Base-by-base conservation (phyloP, 2,797 vertebrate genomes). In the Darevskia nairensis region DNA sequence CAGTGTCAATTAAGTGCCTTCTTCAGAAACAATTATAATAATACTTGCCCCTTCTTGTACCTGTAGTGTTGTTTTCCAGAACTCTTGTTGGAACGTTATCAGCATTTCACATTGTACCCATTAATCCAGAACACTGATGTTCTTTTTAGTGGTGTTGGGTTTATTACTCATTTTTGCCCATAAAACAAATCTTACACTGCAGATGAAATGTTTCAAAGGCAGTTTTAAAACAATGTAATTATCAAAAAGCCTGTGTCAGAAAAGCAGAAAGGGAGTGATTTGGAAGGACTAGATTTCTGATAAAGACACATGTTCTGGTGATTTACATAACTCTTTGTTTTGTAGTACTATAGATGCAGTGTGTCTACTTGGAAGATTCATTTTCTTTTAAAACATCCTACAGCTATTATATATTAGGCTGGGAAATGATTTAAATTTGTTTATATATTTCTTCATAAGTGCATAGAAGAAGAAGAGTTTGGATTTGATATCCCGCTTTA, bases 151-250 rank as follows among this genome's bases (percentile, higher is more conserved):
- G 77, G 71, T 3, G 1, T 46, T 69, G n/a, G 23, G 39, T 55
- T 64, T 72, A 61, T 77, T 84, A 41, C 1, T 88, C 0, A 64
- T 9, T 29, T 23, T 85, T 85, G 35, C 77, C 87, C 3, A 59
- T 4, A 78, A 74, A 19, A 23, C 87, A 89, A 90, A 91, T 85
- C 6, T 0, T 0, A 29, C 25, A 83, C 61, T n/a, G 87, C 41
- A 80, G 84, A 35, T n/a, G 59, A 78, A 82, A 90, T n/a, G 13
- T 89, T 85, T 84, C 77, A 66, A 75, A 89, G 81, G 32, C 23
- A 84, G 2, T 76, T 61, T 61, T 17, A 59, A 90, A 94, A 90
- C 19, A 0, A 71, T 44, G 4, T 25, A 23, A 11, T 8, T 1
- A 23, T 79, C 68, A 85, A 64, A 75, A 78, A 64, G 41, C 76